phyloP scores from a whole-genome alignment of 2,888 invertebrate genomes.

The Buathra laborator region DNA sequence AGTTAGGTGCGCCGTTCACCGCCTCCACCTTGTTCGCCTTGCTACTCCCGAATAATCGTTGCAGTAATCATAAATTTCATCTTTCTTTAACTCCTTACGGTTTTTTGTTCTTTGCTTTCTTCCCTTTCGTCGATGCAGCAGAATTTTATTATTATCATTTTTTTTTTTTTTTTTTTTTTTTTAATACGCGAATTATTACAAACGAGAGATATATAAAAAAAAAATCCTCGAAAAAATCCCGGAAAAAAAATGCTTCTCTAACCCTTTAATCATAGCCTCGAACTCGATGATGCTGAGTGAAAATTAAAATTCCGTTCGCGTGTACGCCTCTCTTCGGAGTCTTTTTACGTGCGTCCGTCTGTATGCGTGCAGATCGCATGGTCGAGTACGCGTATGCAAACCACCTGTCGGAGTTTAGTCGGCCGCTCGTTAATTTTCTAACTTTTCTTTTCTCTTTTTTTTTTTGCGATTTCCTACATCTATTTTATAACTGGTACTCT shows the following conservation, averaged over 20 bases:
- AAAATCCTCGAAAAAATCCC: constrained; percentile 27
- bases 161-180: background rate
- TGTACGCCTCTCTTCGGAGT: constrained; percentile 71
- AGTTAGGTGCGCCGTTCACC: constrained; percentile 58
- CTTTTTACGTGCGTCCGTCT: constrained; percentile 68
- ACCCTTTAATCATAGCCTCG: constrained; percentile 72
- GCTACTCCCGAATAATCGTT: constrained; percentile 59
- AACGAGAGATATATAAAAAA: too few species aligned
- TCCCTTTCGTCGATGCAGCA: background rate
- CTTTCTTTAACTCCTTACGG: constrained; percentile 18
- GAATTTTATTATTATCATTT: background rate
- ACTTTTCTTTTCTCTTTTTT: constrained; percentile 13
- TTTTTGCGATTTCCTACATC: background rate
- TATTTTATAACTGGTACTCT: background rate
- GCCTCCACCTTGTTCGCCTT: constrained; percentile 61
- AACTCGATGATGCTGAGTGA: constrained; percentile 71
- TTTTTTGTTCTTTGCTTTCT: constrained; percentile 21
- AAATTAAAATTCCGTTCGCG: constrained; percentile 81
- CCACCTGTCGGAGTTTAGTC: constrained; percentile 76
- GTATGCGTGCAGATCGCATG: constrained; percentile 35
- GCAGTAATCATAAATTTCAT: constrained; percentile 57
- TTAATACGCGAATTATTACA: too few species aligned
- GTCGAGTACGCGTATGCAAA: constrained; percentile 75
- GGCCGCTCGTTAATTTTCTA: constrained; percentile 72
- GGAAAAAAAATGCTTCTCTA: background rate